Evolutionary conservation across 2,797 vertebrate genomes (phyloP).

Genomic region (Rhynchotus rufescens): DNA sequence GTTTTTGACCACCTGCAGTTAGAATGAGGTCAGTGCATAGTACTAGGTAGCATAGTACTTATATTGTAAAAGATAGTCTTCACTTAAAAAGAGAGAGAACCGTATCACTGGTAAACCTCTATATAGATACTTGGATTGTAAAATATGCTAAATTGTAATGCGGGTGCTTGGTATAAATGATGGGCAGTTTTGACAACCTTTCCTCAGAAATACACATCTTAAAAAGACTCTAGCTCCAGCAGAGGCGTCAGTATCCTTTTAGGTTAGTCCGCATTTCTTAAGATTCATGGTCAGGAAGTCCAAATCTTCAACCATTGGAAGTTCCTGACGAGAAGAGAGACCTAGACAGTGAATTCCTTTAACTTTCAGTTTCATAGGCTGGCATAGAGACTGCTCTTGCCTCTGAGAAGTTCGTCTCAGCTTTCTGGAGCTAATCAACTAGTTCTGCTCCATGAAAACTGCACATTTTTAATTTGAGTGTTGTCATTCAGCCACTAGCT

Average conservation of each 20-base stretch:
- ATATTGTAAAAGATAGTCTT: not conserved
- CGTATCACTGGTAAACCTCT: not conserved
- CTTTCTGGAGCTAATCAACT: not conserved
- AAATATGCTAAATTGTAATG: not conserved
- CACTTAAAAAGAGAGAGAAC: not conserved
- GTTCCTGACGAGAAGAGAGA: rapidly evolving
- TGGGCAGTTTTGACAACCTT: not conserved
- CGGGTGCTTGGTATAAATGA: not conserved
- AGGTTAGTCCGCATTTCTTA: not conserved
- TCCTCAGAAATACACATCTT: not conserved
- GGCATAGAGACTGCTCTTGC: not conserved
- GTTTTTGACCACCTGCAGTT: not conserved
- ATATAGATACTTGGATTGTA: not conserved
- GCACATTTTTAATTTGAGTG: not conserved
- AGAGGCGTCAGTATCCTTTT: not conserved
- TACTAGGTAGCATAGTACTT: not conserved
- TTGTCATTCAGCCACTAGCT: not conserved
- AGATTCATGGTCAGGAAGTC: not conserved
- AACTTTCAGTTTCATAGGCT: not conserved
- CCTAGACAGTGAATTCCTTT: not conserved
- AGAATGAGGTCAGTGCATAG: not conserved
- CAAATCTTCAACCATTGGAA: not conserved
- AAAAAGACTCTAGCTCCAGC: not conserved
- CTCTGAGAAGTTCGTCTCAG: not conserved
- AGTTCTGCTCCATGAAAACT: not conserved